phyloP scores from a whole-genome alignment of 2,888 invertebrate genomes.

The Piscicola geometra region DNA sequence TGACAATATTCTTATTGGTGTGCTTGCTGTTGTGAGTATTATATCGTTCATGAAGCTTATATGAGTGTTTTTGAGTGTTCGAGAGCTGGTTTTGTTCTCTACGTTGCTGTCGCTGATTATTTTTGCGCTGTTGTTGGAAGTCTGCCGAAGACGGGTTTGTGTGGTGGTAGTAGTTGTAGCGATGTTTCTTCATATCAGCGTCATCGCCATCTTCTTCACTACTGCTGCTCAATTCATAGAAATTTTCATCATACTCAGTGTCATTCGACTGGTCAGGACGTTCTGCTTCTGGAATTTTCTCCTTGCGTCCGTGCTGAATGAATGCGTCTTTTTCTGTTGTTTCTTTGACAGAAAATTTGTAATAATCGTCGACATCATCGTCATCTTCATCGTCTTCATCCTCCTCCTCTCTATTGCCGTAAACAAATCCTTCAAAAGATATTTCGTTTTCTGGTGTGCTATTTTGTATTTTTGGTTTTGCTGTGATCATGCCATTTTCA shows the following conservation, averaged over 20 bases:
- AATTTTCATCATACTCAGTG: background rate
- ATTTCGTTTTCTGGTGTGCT: background rate
- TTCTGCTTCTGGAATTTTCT: background rate
- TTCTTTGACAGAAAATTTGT: background rate
- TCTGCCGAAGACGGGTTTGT: background rate
- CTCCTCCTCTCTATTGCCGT: slow-evolving; percentile 12
- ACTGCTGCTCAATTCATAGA: background rate
- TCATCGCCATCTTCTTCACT: background rate
- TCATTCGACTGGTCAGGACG: background rate
- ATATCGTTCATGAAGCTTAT: background rate
- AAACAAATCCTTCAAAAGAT: background rate
- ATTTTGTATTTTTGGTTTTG: background rate
- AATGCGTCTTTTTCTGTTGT: too few relatives aligned
- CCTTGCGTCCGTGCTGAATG: background rate
- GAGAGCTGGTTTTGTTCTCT: background rate
- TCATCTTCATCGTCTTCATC: slow-evolving; percentile 28
- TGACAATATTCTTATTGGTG: background rate
- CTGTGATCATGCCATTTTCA: background rate
- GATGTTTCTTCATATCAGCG: background rate
- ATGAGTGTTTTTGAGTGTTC: background rate
- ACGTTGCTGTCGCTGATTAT: background rate
- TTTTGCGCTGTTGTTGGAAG: background rate
- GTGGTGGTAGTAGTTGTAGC: background rate
- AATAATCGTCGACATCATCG: slow-evolving; percentile 11
- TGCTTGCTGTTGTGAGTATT: background rate